phyloP scores from a whole-genome alignment of 2,797 vertebrate genomes.

The Anniella stebbinsi region DNA sequence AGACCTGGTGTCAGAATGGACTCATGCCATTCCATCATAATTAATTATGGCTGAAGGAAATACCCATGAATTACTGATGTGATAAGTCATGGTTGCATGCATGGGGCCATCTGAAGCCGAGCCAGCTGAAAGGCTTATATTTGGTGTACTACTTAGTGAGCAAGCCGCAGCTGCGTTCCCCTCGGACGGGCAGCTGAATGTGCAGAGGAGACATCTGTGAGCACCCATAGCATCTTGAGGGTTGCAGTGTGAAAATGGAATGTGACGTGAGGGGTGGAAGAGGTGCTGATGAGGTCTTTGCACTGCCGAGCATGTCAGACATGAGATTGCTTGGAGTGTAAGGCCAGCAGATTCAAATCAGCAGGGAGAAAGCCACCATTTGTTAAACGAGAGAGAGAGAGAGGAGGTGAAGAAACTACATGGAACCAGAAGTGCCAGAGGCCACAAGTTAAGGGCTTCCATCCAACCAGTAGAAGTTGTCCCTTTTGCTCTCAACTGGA shows the following conservation, averaged over 20 bases:
- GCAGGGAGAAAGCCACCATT: background rate
- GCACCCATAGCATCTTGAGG: background rate
- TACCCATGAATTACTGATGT: slow-evolving; percentile 20
- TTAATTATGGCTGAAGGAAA: background rate
- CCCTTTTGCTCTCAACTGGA: background rate
- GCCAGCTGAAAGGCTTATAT: slow-evolving; percentile 15
- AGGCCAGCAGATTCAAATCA: slow-evolving; percentile 13
- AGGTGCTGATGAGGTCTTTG: rapidly evolving
- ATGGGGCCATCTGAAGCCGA: background rate
- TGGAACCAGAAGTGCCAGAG: slow-evolving; percentile 11
- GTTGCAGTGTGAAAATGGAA: background rate
- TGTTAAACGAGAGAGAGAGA: background rate
- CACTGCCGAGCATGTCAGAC: background rate
- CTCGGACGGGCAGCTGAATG: slow-evolving; percentile 27
- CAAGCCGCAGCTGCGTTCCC: slow-evolving; percentile 18
- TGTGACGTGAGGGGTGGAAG: background rate
- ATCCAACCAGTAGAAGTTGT: background rate
- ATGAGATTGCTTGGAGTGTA: rapidly evolving
- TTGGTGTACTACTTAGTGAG: background rate
- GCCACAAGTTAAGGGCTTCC: background rate
- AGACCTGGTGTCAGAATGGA: background rate
- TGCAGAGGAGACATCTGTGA: background rate
- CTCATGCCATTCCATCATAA: slow-evolving; percentile 7
- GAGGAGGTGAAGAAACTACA: background rate
- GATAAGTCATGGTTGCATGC: slow-evolving; percentile 27